phyloP scores from a whole-genome alignment of 2,888 invertebrate species.

The Neuroscelio doddi region DNA sequence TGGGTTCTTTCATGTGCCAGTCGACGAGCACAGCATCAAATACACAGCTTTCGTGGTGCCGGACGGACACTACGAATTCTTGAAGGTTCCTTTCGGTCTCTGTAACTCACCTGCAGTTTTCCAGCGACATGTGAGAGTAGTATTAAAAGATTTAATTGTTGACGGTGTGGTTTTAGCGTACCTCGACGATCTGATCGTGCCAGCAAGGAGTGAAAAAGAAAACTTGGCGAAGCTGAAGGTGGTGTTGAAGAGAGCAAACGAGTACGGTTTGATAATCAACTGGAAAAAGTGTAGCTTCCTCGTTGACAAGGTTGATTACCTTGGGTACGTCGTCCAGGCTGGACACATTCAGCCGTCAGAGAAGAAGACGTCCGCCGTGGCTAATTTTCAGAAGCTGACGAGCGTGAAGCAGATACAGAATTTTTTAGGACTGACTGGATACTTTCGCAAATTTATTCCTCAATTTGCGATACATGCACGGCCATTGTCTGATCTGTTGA shows the following conservation, averaged over 20 bases:
- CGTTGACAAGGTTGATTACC: slow-evolving; percentile 38
- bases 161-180: slow-evolving; percentile 32
- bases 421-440: slow-evolving; percentile 17
- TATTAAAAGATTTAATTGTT: slow-evolving; percentile 41
- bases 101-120: slow-evolving; percentile 50
- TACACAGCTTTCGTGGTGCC: slow-evolving; percentile 52
- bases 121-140: slow-evolving; percentile 40
- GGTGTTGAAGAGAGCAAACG: slow-evolving; percentile 41
- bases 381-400: slow-evolving; percentile 14
- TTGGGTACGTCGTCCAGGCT: slow-evolving; percentile 38
- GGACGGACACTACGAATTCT: slow-evolving; percentile 50
- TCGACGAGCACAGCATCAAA: slow-evolving; percentile 43
- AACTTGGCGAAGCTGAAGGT: slow-evolving; percentile 20
- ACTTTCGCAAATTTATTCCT: slow-evolving; percentile 10
- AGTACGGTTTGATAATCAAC: slow-evolving; percentile 44
- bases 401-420: slow-evolving; percentile 9
- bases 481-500: slow-evolving; percentile 17
- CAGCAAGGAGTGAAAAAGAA: slow-evolving; percentile 18
- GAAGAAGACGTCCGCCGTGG: slow-evolving; percentile 39
- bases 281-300: slow-evolving; percentile 48
- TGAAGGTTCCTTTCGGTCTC: slow-evolving; percentile 48
- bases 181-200: slow-evolving; percentile 46
- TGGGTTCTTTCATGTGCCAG: slow-evolving; percentile 53
- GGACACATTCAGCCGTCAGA: slow-evolving; percentile 39
- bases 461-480: neutral